Evolutionary conservation across 2,888 invertebrate species (phyloP).

Genomic region (Rapana venosa): DNA sequence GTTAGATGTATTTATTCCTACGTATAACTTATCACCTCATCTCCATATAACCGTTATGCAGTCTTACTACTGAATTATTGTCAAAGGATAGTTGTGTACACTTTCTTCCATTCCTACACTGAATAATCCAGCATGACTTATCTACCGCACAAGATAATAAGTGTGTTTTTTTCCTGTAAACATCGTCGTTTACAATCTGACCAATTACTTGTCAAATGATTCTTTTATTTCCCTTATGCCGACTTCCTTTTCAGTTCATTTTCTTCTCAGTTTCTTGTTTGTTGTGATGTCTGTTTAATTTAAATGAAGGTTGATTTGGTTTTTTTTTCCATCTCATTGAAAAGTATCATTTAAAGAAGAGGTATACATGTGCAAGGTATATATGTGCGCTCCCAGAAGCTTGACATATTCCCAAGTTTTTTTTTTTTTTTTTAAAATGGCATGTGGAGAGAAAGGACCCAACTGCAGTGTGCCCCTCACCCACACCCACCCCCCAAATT

Average conservation of each 20-base stretch:
- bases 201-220: no score
- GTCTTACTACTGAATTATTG: neutral
- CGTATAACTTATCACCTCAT: neutral
- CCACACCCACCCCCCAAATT: no score
- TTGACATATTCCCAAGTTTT: neutral
- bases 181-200: no score
- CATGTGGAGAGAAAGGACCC: no score
- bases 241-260: no score
- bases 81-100: neutral
- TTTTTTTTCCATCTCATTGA: neutral
- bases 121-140: neutral
- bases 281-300: neutral
- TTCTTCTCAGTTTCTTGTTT: neutral
- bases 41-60: neutral
- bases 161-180: no score
- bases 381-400: no score
- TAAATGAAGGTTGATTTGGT: neutral
- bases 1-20: neutral
- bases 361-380: no score
- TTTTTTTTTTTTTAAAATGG: neutral
- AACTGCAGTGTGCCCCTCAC: no score
- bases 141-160: neutral
- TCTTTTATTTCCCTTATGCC: no score
- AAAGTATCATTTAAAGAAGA: no score
- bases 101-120: constrained; percentile 9